Conservation (phyloP, 2,888 invertebrate genomes). For the Pyrrhia umbra region DNA sequence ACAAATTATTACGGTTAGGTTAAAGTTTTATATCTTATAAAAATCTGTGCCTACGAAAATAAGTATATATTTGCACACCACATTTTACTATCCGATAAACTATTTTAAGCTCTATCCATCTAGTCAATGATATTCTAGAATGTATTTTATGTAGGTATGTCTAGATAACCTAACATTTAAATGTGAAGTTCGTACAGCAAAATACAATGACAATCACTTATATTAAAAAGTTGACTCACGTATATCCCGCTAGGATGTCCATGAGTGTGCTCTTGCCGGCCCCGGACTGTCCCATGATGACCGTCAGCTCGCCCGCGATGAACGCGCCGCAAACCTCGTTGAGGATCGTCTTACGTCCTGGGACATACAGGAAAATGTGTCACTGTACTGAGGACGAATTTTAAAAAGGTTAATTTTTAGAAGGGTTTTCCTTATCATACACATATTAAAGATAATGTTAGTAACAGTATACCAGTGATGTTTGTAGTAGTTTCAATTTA, state of each 20-base stretch:
- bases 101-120: too few species aligned
- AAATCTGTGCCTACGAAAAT: background rate
- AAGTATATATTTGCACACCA: too few species aligned
- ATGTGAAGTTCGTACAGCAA: conserved; percentile 25
- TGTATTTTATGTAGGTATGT: too few species aligned
- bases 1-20: background rate
- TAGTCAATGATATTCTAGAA: too few species aligned
- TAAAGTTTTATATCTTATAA: background rate
- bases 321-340: conserved; percentile 92
- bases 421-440: conserved; percentile 20
- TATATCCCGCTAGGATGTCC: conserved; percentile 97
- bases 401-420: conserved; percentile 9
- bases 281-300: conserved; percentile 97
- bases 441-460: too few species aligned
- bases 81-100: too few species aligned
- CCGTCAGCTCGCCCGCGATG: conserved; percentile 93
- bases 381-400: conserved; percentile 19
- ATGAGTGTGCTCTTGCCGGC: conserved; percentile 97
- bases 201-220: conserved; percentile 20
- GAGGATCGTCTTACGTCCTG: conserved; percentile 91
- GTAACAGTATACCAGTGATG: too few species aligned
- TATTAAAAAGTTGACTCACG: conserved; percentile 90
- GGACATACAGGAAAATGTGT: conserved; percentile 63
- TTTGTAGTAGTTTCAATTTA: too few species aligned
- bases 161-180: background rate